Base-by-base conservation (phyloP, 2,797 vertebrate genomes). In the Tympanoctomys barrerae region DNA sequence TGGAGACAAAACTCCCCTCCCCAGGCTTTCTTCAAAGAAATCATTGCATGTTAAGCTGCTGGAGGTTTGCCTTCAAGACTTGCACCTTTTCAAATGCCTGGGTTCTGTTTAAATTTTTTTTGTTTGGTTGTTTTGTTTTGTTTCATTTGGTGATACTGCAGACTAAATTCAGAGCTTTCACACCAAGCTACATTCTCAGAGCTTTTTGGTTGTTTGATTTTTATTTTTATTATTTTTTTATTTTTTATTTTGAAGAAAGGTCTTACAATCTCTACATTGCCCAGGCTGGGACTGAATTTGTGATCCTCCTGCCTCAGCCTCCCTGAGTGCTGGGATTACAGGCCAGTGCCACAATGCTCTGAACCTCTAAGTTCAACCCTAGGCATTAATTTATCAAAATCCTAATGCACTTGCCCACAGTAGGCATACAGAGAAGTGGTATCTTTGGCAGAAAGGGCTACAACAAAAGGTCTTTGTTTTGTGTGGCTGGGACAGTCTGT, bases 391-490 rank as follows among this genome's bases (percentile, higher is more conserved):
- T 54, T 39, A 49, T 31, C 57, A 88, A 77, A 85, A 31, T 59
- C 71, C 49, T 64, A 42, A 54, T 75, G 81, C 88, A 83, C 68
- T 59, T 2, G 0, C 11, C 95, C 57, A 16, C 5, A 24, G 28
- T 28, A 71, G 91, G 9, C 19, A 3, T n/a, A 18, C 39, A 84
- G 49, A 85, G 79, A 73, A 93, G 89, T 19, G 9, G 66, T 52
- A 64, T 68, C 46, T 90, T 91, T 87, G 81, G 52, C 28, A 33
- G 86, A 94, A 42, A 73, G 9, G 6, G 3, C 62, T 62, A 75
- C 77, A 95, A 90, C 79, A 93, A 71, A 92, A 70, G 57, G 21
- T 71, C 79, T 95, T 87, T 46, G 75, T 87, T 73, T 71, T n/a
- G 36, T 52, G 64, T 49, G 77, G 54, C 87, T 94, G 82, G 36